Conservation (phyloP, 2,113 vertebrate genomes). For the Trogon melanurus region DNA sequence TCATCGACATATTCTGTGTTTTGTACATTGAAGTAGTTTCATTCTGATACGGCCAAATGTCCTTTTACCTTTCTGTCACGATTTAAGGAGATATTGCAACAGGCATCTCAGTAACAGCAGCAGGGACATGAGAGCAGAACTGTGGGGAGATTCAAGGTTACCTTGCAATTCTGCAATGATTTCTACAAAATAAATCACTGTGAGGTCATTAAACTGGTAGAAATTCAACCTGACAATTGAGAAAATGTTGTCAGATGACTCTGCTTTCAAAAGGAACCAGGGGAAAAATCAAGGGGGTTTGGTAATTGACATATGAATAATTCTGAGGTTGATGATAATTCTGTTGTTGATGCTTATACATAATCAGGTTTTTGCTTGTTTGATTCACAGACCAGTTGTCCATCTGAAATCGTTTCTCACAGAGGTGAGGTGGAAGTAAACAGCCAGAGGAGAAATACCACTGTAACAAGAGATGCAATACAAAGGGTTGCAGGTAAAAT, state of each 20-base stretch:
- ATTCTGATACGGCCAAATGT: neutral
- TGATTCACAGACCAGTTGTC: accelerated
- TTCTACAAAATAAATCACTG: neutral
- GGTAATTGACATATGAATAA: accelerated
- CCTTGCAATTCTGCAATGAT: neutral
- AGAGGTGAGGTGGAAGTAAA: neutral
- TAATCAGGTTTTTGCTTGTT: accelerated
- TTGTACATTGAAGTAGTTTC: neutral
- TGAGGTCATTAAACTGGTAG: neutral
- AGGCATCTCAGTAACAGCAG: neutral
- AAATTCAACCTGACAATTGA: neutral
- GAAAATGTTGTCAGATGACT: neutral
- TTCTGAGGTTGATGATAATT: neutral
- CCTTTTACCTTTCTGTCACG: neutral
- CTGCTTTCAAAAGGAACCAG: neutral
- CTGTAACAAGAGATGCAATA: neutral
- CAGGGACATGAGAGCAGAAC: neutral
- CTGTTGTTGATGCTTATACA: neutral
- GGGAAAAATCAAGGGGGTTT: neutral
- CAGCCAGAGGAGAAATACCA: neutral
- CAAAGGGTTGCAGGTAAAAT: neutral
- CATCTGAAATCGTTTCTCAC: neutral
- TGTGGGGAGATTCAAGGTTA: neutral
- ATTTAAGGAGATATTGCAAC: neutral
- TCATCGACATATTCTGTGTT: neutral